Evolutionary conservation across 2,888 invertebrate genomes (phyloP).

Genomic region (Euzetes globulus): DNA sequence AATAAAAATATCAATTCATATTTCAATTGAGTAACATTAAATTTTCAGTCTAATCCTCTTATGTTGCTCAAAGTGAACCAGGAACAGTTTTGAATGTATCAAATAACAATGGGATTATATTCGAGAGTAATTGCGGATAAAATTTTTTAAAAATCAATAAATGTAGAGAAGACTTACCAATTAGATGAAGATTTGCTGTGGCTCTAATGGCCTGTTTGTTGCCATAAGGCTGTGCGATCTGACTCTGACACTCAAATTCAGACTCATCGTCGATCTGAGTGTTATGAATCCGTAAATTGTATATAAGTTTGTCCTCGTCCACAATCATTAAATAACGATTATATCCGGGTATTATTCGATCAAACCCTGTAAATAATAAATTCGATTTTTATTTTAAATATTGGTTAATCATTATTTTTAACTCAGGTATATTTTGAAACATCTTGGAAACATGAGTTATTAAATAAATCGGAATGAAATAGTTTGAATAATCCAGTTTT

Average conservation of each 20-base stretch:
- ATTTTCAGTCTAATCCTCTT: neutral
- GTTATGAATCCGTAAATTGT: slow-evolving; percentile 41
- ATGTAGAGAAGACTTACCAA: slow-evolving; percentile 35
- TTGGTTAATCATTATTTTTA: no score
- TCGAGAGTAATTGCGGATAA: neutral
- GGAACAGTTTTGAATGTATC: no score
- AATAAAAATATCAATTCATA: no score
- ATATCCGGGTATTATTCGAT: slow-evolving; percentile 47
- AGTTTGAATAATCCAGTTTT: no score
- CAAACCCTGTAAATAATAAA: slow-evolving; percentile 47
- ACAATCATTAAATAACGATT: slow-evolving; percentile 46
- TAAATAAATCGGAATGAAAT: no score
- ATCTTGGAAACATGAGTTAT: no score
- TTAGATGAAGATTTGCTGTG: slow-evolving; percentile 40
- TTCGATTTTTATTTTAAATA: no score
- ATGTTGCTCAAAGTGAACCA: neutral
- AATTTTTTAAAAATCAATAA: neutral
- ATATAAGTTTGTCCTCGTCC: slow-evolving; percentile 43
- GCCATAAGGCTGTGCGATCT: neutral
- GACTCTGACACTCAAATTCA: slow-evolving; percentile 42
- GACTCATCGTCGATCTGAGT: slow-evolving; percentile 42
- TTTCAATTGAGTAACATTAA: no score
- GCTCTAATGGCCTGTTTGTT: slow-evolving; percentile 40
- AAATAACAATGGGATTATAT: no score
- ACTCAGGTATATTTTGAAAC: no score